Evolutionary conservation across 2,888 invertebrate genomes (phyloP).

Genomic region (Xestia sexstrigata): DNA sequence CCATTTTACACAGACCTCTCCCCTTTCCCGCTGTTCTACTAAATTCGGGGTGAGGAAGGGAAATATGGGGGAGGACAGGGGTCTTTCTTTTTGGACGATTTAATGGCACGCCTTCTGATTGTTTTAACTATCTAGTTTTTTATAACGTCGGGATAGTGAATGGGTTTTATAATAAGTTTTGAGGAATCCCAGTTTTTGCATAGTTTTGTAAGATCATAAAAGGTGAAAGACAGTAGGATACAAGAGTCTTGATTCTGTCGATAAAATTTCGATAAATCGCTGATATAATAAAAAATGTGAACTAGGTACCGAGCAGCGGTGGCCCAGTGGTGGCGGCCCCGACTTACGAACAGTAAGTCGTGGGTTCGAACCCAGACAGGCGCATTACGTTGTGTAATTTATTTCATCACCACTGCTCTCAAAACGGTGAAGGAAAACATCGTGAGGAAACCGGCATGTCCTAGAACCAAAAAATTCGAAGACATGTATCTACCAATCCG

Average conservation of each 20-base stretch:
- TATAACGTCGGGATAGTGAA: conserved; percentile 55
- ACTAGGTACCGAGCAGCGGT: neutral
- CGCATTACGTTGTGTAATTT: no score
- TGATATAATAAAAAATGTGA: neutral
- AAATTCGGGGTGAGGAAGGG: conserved; percentile 3
- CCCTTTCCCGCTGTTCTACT: neutral
- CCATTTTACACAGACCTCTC: conserved; percentile 52
- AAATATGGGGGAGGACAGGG: conserved; percentile 36
- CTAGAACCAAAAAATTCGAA: no score
- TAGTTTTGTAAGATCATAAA: neutral
- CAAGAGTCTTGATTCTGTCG: no score
- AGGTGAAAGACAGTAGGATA: neutral
- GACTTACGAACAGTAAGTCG: no score
- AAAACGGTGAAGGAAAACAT: no score
- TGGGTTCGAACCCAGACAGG: no score
- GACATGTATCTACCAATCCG: no score
- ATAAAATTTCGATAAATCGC: neutral
- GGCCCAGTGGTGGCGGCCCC: no score
- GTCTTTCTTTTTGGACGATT: conserved; percentile 68
- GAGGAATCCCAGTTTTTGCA: neutral
- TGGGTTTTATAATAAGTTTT: conserved; percentile 39
- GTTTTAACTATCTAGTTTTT: conserved; percentile 72
- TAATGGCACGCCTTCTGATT: conserved; percentile 75
- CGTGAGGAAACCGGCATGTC: no score
- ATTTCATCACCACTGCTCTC: no score